Percentiles rank a stretch among this genome's conserved stretches.
Evolutionary conservation across 2,113 vertebrate genomes (phyloP).

Genomic region (Pelodiscus sinensis): DNA sequence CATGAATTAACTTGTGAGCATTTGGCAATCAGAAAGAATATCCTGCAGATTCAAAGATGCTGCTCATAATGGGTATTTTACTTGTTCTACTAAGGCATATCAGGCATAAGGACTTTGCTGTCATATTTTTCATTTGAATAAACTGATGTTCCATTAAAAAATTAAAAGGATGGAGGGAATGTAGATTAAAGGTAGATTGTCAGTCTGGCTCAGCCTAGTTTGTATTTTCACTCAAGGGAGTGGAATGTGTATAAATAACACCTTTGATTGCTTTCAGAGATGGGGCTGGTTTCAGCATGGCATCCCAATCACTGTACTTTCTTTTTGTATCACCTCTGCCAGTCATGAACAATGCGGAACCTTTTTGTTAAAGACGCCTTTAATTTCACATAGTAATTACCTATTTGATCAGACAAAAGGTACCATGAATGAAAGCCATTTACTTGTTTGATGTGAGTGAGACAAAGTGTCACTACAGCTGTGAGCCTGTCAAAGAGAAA

Average conservation of each 20-base stretch:
- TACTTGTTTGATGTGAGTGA: constrained; percentile 70
- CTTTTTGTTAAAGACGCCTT: constrained; percentile 73
- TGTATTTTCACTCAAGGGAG: constrained; percentile 52
- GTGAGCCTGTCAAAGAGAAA: constrained; percentile 58
- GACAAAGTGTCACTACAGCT: constrained; percentile 70
- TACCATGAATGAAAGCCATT: constrained; percentile 71
- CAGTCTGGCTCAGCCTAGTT: constrained; percentile 62
- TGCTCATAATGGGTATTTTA: background rate
- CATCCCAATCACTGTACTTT: constrained; percentile 41
- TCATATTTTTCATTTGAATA: constrained; percentile 44
- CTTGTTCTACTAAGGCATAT: background rate
- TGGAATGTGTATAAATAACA: constrained; percentile 59
- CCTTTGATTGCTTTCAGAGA: constrained; percentile 71
- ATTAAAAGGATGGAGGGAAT: background rate
- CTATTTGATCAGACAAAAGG: constrained; percentile 80
- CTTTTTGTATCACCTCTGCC: constrained; percentile 68
- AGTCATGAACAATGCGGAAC: constrained; percentile 72
- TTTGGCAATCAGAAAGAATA: background rate
- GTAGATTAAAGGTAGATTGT: constrained; percentile 72
- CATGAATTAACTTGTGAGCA: constrained; percentile 36
- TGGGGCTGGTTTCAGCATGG: constrained; percentile 47
- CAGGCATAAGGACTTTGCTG: constrained; percentile 10
- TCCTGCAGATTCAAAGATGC: background rate
- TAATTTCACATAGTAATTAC: constrained; percentile 77
- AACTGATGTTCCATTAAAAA: background rate